phyloP scores from a whole-genome alignment of 1,140 invertebrate species.

The Dendrolimus punctatus region DNA sequence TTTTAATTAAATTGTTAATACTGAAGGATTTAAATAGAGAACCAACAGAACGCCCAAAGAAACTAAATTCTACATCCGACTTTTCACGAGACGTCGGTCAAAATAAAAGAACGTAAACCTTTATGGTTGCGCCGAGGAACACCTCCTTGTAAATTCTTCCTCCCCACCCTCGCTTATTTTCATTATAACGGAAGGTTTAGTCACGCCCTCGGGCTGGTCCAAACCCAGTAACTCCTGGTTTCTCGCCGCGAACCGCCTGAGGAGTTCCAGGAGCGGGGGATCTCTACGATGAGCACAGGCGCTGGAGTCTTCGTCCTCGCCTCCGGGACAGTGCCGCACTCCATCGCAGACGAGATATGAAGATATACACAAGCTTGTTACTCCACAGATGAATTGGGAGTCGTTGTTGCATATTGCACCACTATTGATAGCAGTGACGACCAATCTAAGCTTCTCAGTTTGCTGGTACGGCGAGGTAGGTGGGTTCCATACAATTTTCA shows the following conservation, averaged over 20 bases:
- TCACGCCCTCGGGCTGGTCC: slow-evolving; percentile 47
- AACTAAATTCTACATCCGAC: no score
- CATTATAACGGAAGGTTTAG: slow-evolving; percentile 62
- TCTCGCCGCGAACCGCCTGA: slow-evolving; percentile 52
- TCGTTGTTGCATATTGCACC: slow-evolving; percentile 52
- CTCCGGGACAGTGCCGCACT: slow-evolving; percentile 74
- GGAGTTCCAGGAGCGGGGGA: slow-evolving; percentile 53
- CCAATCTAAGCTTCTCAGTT: slow-evolving; percentile 56
- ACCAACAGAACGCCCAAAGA: no score
- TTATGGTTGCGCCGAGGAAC: no score
- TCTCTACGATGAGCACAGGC: slow-evolving; percentile 46
- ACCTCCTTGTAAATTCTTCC: no score
- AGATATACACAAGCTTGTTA: slow-evolving; percentile 71
- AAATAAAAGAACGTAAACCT: no score
- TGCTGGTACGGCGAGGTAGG: slow-evolving; percentile 54
- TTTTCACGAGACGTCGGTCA: no score
- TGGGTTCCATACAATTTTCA: slow-evolving; percentile 59
- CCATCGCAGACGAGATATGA: slow-evolving; percentile 75
- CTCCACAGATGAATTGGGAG: slow-evolving; percentile 52
- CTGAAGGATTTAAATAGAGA: no score
- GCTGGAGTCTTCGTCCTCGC: slow-evolving; percentile 59
- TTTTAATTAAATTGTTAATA: no score
- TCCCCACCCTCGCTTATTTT: no score
- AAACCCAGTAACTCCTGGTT: slow-evolving; percentile 59
- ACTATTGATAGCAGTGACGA: slow-evolving; percentile 61